Evolutionary conservation across 2,888 invertebrate genomes (phyloP).

Genomic region (Polyploca ridens): DNA sequence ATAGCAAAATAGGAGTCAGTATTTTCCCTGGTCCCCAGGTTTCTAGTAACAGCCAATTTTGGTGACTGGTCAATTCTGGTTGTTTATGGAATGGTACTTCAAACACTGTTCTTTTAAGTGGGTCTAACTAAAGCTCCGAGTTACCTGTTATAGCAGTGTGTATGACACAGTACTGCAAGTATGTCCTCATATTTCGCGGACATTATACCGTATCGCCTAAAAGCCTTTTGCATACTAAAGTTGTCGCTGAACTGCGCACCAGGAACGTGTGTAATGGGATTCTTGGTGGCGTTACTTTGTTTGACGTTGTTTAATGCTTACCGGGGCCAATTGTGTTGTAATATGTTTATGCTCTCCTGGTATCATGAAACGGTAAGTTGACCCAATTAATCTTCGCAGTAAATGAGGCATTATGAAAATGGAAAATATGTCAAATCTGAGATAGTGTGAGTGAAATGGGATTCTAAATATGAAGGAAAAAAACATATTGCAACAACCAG

Average conservation of each 20-base stretch:
- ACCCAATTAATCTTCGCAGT: slow-evolving; percentile 4
- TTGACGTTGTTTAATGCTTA: slow-evolving; percentile 15
- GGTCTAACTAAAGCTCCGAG: no score
- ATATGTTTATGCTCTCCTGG: slow-evolving; percentile 15
- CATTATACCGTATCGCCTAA: slow-evolving; percentile 56
- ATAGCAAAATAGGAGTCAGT: no score
- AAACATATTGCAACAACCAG: neutral
- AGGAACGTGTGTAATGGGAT: slow-evolving; percentile 35
- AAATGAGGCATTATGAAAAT: no score
- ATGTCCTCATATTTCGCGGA: slow-evolving; percentile 48
- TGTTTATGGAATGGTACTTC: no score
- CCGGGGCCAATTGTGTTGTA: slow-evolving; percentile 13
- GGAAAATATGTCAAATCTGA: no score
- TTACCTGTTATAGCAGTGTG: slow-evolving; percentile 26
- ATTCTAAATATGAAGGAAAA: no score
- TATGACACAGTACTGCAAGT: slow-evolving; percentile 25
- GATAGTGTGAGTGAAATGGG: no score
- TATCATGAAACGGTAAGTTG: slow-evolving; percentile 5
- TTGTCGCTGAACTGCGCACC: slow-evolving; percentile 31
- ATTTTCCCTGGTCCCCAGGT: no score
- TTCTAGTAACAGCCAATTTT: no score
- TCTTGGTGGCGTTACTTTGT: slow-evolving; percentile 30
- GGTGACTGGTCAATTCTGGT: no score
- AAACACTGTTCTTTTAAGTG: no score
- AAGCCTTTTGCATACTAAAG: slow-evolving; percentile 59